These are phyloP conservation scores for Malurus alboscapulatus DNA, from an alignment of 2,113 vertebrate genomes.

Conservation along the genomic window DNA sequence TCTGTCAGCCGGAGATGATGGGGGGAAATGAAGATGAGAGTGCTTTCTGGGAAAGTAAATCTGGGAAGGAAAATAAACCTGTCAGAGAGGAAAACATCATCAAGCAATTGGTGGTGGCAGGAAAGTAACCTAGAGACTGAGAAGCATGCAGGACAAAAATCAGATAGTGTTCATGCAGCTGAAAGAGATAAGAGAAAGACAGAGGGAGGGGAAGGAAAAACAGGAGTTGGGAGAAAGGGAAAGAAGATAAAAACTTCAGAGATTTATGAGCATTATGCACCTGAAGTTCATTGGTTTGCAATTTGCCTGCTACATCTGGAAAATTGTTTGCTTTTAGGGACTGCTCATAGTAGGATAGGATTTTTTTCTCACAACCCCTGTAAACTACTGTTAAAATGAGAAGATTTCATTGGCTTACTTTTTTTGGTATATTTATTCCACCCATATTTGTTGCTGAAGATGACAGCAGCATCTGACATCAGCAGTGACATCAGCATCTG, in stretches of 20 bases:
- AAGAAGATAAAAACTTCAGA: background rate
- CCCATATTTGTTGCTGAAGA: background rate
- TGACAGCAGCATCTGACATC: too few relatives aligned
- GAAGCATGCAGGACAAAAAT: background rate
- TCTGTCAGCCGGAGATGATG: background rate
- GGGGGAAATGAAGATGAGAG: background rate
- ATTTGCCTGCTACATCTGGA: background rate
- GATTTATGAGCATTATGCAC: background rate
- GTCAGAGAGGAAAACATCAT: background rate
- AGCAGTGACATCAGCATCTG: background rate
- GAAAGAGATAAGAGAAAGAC: background rate
- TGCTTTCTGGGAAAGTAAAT: background rate
- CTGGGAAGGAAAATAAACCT: background rate
- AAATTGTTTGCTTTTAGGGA: background rate
- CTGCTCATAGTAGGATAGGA: background rate
- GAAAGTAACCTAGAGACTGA: background rate
- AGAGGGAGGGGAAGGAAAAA: rapidly evolving
- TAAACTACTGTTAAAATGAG: background rate
- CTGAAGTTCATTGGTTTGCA: background rate
- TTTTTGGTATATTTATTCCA: background rate
- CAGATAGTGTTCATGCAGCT: background rate
- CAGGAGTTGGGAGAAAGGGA: background rate
- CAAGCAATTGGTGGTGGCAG: background rate
- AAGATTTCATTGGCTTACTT: background rate
- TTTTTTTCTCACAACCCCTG: background rate